A percentile compares a stretch with the other conserved stretches of the same genome.
Evolutionary conservation across 2,113 vertebrate species (phyloP).

Genomic region (Micronisus gabar): DNA sequence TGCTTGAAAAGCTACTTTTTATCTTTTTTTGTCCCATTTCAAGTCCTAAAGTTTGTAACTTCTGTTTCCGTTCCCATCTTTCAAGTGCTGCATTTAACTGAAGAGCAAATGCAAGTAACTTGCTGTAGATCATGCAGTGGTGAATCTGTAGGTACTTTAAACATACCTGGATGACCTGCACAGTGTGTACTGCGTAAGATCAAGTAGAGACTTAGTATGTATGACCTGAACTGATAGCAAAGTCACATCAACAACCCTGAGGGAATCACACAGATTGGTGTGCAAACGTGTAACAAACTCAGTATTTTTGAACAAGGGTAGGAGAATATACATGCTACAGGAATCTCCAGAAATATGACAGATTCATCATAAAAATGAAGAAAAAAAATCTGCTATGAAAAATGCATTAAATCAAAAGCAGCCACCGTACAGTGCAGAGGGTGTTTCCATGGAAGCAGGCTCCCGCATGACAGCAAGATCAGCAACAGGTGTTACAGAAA

Average conservation of each 20-base stretch:
- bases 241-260: background rate
- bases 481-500: background rate
- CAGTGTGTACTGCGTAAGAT: background rate
- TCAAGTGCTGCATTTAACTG: background rate
- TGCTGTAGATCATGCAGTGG: background rate
- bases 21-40: background rate
- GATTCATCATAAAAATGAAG: background rate
- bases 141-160: background rate
- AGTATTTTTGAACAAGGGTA: background rate
- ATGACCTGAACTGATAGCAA: background rate
- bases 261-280: background rate
- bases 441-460: conserved; percentile 13
- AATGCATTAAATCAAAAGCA: background rate
- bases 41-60: background rate
- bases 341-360: background rate
- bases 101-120: background rate
- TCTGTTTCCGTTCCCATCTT: background rate
- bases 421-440: background rate
- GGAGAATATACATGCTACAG: background rate
- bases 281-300: background rate
- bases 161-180: background rate
- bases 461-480: background rate
- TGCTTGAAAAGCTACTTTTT: background rate
- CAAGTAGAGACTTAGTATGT: background rate
- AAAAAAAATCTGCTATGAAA: background rate